Conservation (phyloP, 2,797 vertebrate species). For the Sphenodon punctatus region DNA sequence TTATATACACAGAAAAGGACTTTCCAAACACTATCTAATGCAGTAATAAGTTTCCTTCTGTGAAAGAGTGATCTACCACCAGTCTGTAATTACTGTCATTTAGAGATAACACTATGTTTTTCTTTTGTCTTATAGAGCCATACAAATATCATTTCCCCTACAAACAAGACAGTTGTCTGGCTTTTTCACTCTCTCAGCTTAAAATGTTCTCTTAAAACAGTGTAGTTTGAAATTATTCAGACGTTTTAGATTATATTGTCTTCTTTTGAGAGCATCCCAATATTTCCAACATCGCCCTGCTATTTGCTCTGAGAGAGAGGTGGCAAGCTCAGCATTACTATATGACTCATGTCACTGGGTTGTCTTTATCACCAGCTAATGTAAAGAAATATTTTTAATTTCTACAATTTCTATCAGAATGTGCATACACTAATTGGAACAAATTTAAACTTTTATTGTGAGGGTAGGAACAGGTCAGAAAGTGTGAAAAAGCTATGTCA, state of each 20-base stretch:
- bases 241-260: neutral
- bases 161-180: constrained; percentile 40
- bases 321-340: neutral
- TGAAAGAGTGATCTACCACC: neutral
- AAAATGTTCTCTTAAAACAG: neutral
- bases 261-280: neutral
- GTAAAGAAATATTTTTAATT: neutral
- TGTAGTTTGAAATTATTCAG: neutral
- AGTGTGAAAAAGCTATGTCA: neutral
- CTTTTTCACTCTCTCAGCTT: neutral
- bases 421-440: neutral
- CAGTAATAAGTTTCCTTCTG: constrained; percentile 22
- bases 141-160: constrained; percentile 20
- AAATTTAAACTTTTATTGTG: neutral
- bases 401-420: neutral
- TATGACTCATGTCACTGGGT: neutral
- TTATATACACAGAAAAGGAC: constrained; percentile 25
- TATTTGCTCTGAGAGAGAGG: neutral
- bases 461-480: neutral
- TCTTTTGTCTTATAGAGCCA: constrained; percentile 35
- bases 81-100: constrained; percentile 24
- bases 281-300: neutral
- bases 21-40: constrained; percentile 5
- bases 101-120: constrained; percentile 33
- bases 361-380: constrained; percentile 6